These are phyloP conservation scores for Channallabes apus DNA, from an alignment of 2,797 vertebrate species.

Conservation along the genomic window DNA sequence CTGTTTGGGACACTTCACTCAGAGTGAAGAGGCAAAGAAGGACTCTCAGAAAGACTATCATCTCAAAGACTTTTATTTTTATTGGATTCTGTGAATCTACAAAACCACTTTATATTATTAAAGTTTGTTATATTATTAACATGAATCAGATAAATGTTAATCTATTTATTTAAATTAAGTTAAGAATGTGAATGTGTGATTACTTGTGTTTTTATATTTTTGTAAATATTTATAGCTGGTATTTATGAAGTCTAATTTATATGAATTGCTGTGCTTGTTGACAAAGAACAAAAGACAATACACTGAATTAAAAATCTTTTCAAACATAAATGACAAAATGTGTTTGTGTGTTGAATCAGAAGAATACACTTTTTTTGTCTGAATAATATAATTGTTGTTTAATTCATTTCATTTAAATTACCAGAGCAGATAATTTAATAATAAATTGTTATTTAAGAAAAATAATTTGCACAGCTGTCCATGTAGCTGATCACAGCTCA, in stretches of 20 bases:
- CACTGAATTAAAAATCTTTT: background rate
- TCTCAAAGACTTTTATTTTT: background rate
- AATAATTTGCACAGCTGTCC: background rate
- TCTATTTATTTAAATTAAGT: background rate
- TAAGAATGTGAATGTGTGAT: background rate
- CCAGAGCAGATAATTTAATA: background rate
- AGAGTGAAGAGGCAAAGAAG: constrained; percentile 34
- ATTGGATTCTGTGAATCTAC: constrained; percentile 29
- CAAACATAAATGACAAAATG: background rate
- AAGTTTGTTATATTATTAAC: background rate
- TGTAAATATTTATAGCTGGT: background rate
- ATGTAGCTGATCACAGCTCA: background rate
- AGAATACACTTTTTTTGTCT: background rate
- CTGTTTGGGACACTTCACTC: constrained; percentile 76
- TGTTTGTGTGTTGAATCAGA: background rate
- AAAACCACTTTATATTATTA: background rate
- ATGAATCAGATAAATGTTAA: background rate
- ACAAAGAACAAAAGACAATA: background rate
- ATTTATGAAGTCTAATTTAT: background rate
- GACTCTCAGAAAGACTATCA: background rate
- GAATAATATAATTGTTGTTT: background rate
- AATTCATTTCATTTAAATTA: background rate
- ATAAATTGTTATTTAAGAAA: background rate
- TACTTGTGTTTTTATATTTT: background rate
- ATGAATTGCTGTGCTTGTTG: background rate